Base-by-base conservation (phyloP, 2,888 invertebrate genomes). In the Pyralis farinalis region DNA sequence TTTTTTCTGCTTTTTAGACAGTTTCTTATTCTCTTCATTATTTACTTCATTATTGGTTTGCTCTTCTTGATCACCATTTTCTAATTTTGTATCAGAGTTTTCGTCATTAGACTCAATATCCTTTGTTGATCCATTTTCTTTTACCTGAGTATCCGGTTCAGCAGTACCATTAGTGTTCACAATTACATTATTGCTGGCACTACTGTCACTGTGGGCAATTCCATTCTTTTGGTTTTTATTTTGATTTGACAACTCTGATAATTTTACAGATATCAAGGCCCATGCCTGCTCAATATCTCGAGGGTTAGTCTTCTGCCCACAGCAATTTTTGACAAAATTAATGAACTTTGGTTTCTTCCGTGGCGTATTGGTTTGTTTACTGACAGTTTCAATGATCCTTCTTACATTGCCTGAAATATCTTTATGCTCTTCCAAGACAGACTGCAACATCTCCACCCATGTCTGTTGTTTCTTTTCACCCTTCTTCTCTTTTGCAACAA, bases 381-480 rank as follows among this genome's bases (percentile, higher is more conserved):
- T 92, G 35, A 97, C 90, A 2, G 86, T 90, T 51, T 94, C 91
- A 28, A 97, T 90, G 27, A 95, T 85, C 40, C 85, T 87, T 35
- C 90, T 86, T 9, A 94, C 88, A 31, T 91, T 84, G 0, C 87
- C 85, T 2, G 91, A 90, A 12, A 93, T 77, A 57, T 82, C 81
- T 21, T 73, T 69, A 30, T 91, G 90, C 48, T 90, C 91, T 21
- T 91, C 90, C 10, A 94, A 72, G 3, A 94, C 92, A 12, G 90
- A 87, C 43, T 93, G 92, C 8, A 96, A 90, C 72, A 93, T 90
- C 64, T 94, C 92, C 9, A 94, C 88, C 97, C 97, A 98, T 35
- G 91, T 91, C 62, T 93, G 94, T 72, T 98, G 98, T 67, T 97
- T 97, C 50, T 91, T 92, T 67, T 95, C 96, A 5, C 97, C 97